Evolutionary conservation across 2,888 invertebrate species (phyloP), one percentile per base, ranked within the genome.

Genomic region (Ichneumoninae sp.): DNA sequence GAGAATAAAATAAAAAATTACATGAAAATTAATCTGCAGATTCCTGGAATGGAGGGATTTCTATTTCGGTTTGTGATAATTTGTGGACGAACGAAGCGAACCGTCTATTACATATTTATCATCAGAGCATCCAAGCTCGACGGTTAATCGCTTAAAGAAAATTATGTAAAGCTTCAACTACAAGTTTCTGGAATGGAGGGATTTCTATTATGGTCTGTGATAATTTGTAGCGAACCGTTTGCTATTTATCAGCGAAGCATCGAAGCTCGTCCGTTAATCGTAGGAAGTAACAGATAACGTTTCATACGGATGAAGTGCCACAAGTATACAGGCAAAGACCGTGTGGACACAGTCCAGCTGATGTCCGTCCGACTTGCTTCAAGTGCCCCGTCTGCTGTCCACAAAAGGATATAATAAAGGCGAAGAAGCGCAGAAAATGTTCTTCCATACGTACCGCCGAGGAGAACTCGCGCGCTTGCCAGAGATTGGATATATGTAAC

Each of bases 401-500:
- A 22, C 60, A 79, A 82, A 82, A 69, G 72, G 74, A 82, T 62
- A 79, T 52, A 79, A 80, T 65, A 57, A 74, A 74, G 33, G 57
- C 70, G 74, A 57, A 6, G 36, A 57, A 66, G 65, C 60, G 69
- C 52, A 65, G 69, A 50, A 47, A 80, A 40, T 16, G 44, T 47
- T 47, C 16, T n/a, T 65, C 36, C 44, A 33, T 19, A 54, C 36
- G 50, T 33, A 33, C 62, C 6, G 62, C 22, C n/a, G 22, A 40
- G 26, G 30, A 36, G 30, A 47, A 13, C 62, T 70, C 65, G 40
- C 30, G 60, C n/a, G 16, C 44, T 44, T 70, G 66, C 65, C n/a
- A 71, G 70, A 65, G 75, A 82, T 81, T 78, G 71, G 66, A 68
- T 78, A 82, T 80, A 66, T 83, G 70, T 78, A 71, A 66, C 79